Percentiles rank a stretch among this genome's conserved stretches.
Conservation (phyloP, 2,888 invertebrate genomes). For the Dryobota labecula region DNA sequence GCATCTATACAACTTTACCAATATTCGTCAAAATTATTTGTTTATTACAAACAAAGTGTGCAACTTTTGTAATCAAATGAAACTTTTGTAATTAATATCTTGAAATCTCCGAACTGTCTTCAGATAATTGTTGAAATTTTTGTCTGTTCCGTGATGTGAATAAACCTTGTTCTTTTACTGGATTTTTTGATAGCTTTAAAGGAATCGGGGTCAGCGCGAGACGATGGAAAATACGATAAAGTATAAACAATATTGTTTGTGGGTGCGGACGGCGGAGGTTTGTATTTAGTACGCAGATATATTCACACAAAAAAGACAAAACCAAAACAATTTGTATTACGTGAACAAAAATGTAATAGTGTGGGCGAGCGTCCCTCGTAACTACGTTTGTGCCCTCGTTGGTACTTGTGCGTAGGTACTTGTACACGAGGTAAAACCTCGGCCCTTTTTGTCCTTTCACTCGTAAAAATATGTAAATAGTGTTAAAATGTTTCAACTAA, state of each 20-base stretch:
- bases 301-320: conserved; percentile 59
- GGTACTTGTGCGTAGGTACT: conserved; percentile 27
- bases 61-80: conserved; percentile 64
- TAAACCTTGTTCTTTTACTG: conserved; percentile 28
- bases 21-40: conserved; percentile 65
- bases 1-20: conserved; percentile 60
- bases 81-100: conserved; percentile 67
- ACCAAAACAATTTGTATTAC: conserved; percentile 64
- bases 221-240: conserved; percentile 33
- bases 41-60: conserved; percentile 58
- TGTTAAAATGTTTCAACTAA: conserved; percentile 54
- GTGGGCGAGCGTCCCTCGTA: conserved; percentile 35
- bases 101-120: conserved; percentile 52
- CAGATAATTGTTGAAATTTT: conserved; percentile 54
- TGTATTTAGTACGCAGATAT: conserved; percentile 58
- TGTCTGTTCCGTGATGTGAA: conserved; percentile 41
- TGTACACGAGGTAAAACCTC: conserved; percentile 41
- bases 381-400: conserved; percentile 34
- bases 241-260: conserved; percentile 50
- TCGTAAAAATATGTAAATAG: conserved; percentile 63
- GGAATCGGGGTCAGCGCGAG: conserved; percentile 43
- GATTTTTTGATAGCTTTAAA: conserved; percentile 37
- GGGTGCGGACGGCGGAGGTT: conserved; percentile 24
- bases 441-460: conserved; percentile 48
- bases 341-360: conserved; percentile 63